Conservation (phyloP, 2,113 vertebrate species). For the Candoia aspera region DNA sequence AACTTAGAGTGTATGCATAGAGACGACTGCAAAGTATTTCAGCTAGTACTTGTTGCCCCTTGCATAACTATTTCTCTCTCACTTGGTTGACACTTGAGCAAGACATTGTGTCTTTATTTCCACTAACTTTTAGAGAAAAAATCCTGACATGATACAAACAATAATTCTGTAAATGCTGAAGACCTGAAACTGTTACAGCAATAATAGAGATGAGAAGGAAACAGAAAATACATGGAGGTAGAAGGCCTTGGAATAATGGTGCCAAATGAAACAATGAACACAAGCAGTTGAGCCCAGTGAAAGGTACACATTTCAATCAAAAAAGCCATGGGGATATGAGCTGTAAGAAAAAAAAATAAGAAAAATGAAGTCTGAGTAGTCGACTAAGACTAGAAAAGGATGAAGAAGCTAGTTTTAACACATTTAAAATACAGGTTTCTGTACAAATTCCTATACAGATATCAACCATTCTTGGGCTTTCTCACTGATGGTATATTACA, state of each 20-base stretch:
- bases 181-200: not conserved
- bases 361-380: not conserved
- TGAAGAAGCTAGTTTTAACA: not conserved
- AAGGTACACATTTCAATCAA: too few species aligned
- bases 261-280: not conserved
- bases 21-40: not conserved
- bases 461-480: not conserved
- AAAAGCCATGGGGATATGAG: not conserved
- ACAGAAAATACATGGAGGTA: too few species aligned
- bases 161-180: too few species aligned
- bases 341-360: not conserved
- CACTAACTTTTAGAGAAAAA: too few species aligned
- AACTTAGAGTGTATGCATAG: not conserved
- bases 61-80: too few species aligned
- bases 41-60: too few species aligned
- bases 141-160: too few species aligned
- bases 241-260: not conserved
- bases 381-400: not conserved
- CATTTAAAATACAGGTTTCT: too few species aligned
- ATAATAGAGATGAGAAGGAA: not conserved
- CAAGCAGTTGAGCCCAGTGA: too few species aligned
- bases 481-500: not conserved
- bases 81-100: too few species aligned
- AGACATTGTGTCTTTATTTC: too few species aligned
- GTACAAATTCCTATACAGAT: too few species aligned